Percentiles rank a stretch among this genome's conserved stretches.
Conservation (phyloP, 2,797 vertebrate species). For the Eulemur mongoz region DNA sequence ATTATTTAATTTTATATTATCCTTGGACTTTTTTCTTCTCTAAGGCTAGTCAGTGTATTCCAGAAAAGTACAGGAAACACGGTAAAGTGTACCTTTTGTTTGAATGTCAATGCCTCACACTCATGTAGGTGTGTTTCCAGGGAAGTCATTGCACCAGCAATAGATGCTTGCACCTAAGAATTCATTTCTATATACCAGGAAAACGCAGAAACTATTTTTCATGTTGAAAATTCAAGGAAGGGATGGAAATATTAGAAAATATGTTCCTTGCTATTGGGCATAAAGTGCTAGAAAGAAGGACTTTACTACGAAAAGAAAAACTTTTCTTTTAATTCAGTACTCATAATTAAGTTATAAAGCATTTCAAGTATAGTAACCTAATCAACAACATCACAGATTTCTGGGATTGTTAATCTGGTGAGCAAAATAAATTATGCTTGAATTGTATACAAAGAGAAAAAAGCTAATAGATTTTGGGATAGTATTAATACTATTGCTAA, state of each 20-base stretch:
- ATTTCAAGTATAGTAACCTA: neutral
- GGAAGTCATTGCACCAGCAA: neutral
- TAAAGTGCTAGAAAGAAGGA: neutral
- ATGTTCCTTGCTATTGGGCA: neutral
- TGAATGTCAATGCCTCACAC: neutral
- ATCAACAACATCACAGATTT: neutral
- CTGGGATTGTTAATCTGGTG: neutral
- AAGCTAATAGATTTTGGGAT: neutral
- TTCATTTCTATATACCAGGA: neutral
- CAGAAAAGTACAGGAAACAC: neutral
- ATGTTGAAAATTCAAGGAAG: neutral
- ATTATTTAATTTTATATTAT: neutral
- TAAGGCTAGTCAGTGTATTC: neutral
- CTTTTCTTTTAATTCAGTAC: neutral
- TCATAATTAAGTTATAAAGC: neutral
- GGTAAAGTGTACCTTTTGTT: neutral
- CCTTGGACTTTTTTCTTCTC: neutral
- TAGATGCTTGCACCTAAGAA: neutral
- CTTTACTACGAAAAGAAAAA: neutral
- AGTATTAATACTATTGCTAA: neutral
- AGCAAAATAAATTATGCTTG: slow-evolving; percentile 11
- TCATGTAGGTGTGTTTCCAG: neutral
- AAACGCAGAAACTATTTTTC: slow-evolving; percentile 33
- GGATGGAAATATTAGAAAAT: neutral
- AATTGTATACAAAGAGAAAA: neutral